Evolutionary conservation across 2,888 invertebrate species (phyloP), one percentile per base, ranked within the genome.

Genomic region (Lymantria dispar): DNA sequence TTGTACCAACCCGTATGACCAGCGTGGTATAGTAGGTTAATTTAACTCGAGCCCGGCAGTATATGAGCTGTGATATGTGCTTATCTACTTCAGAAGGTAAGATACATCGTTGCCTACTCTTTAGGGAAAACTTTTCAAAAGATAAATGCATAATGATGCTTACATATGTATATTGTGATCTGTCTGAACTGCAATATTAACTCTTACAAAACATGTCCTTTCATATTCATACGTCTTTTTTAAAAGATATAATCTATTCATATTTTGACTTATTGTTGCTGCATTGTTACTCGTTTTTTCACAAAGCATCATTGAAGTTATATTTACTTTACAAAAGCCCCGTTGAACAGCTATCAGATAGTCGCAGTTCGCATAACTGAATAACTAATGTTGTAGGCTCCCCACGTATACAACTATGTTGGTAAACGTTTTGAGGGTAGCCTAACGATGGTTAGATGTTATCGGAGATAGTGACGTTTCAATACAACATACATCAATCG

Each of bases 381-480:
- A 88, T 89, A 83, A 76, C 78, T 85, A 82, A 88, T 87, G 80
- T 73, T 71, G 63, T 57, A 61, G 59, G 63, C 69, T 80, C 72
- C 69, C 69, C 73, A 70, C 74, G 72, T 76, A 72, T 72, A 71
- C 69, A 66, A 70, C 70, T 68, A 63, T 68, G 69, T 71, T 70
- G 58, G 71, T 69, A 74, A 75, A 77, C 74, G 70, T 74, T 73
- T 22, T 73, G 65, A 73, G 64, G 68, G 71, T 73, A 62, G 59
- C 70, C 78, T 89, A 88, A 88, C 87, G 87, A 88, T 82, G 81
- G 70, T 69, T 64, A 74, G 88, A 88, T 90, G 70, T 62, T 86
- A 90, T 90, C 91, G 58, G 59, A 58, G 56, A 12, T 70, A 73
- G 74, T 86, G 91, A 90, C 90, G 84, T 87, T 91, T 91, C 91